Evolutionary conservation across 2,797 vertebrate species (phyloP).

Genomic region (Pelobates cultripes): DNA sequence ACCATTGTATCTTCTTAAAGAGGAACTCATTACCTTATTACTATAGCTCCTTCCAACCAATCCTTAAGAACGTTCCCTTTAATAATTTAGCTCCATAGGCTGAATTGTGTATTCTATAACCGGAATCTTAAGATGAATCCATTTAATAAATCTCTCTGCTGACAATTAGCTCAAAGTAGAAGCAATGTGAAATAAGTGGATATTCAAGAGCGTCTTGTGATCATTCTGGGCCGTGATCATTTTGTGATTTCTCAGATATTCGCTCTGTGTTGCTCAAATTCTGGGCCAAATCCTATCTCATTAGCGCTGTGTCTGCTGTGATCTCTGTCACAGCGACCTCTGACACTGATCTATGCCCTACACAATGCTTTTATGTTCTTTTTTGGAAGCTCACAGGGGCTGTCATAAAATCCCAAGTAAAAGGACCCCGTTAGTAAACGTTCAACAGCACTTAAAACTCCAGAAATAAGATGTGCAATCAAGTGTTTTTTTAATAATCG

Average conservation of each 20-base stretch:
- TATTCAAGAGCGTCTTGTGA: neutral
- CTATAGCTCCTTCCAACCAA: no score
- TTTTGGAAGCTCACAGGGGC: neutral
- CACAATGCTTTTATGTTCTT: constrained; percentile 27
- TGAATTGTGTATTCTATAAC: no score
- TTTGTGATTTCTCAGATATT: neutral
- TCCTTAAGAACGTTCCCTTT: no score
- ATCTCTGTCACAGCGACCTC: constrained; percentile 3
- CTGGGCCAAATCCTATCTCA: neutral
- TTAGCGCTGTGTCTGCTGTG: constrained; percentile 15
- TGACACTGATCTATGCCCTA: constrained; percentile 13
- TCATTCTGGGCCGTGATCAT: neutral
- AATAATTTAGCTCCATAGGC: no score
- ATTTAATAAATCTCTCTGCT: neutral
- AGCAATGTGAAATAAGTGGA: neutral
- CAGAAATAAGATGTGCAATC: no score
- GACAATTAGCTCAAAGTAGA: neutral
- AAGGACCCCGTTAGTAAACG: neutral
- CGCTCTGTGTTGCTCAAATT: neutral
- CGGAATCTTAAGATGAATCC: neutral
- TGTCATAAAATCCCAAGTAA: constrained; percentile 11
- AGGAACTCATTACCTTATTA: no score
- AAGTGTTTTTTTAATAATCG: no score
- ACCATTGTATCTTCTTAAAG: no score
- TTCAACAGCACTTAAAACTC: neutral